Percentiles rank a stretch among this genome's conserved stretches.
Evolutionary conservation across 2,888 invertebrate species (phyloP).

Genomic region (Diloba caeruleocephala): DNA sequence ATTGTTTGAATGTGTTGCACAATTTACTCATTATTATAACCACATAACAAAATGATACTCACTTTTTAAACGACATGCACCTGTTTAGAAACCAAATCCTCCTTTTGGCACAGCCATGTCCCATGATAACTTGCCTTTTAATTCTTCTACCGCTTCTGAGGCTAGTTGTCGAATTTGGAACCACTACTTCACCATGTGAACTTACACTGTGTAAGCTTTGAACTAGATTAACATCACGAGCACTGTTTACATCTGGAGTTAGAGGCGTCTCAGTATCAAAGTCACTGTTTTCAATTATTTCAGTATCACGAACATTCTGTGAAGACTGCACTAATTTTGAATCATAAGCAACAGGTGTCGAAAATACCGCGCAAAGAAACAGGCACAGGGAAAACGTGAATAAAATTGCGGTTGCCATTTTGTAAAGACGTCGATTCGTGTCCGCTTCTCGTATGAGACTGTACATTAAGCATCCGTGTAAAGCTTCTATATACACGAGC

Average conservation of each 20-base stretch:
- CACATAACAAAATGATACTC: no score
- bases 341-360: slow-evolving; percentile 7
- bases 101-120: not conserved
- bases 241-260: not conserved
- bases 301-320: not conserved
- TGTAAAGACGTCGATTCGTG: slow-evolving; percentile 8
- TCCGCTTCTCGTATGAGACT: slow-evolving; percentile 4
- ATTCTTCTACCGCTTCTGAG: not conserved
- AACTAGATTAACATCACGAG: not conserved
- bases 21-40: no score
- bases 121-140: not conserved
- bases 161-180: not conserved
- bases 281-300: not conserved
- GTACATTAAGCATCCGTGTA: not conserved
- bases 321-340: not conserved
- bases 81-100: not conserved
- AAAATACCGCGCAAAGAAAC: slow-evolving; percentile 6
- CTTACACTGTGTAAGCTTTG: not conserved
- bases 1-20: no score
- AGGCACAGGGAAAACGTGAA: slow-evolving; percentile 7
- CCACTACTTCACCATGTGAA: not conserved
- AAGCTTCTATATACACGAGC: slow-evolving; percentile 7
- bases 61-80: not conserved
- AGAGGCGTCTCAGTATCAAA: not conserved
- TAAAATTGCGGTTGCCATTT: slow-evolving; percentile 18